Evolutionary conservation across 2,113 vertebrate genomes (phyloP).

Genomic region (Chascanopsetta lugubris): DNA sequence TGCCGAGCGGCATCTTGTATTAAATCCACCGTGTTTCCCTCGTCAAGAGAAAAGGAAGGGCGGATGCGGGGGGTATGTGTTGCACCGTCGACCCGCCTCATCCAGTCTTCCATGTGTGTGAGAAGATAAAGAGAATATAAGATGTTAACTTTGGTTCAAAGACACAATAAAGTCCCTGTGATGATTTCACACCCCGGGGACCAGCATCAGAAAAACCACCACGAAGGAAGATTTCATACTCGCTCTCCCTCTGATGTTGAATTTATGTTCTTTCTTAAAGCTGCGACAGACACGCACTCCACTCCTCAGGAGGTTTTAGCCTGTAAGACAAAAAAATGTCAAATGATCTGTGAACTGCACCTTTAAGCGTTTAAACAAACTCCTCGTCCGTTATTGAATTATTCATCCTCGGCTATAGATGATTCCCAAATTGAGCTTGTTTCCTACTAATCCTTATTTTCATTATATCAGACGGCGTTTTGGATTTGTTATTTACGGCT

Average conservation of each 20-base stretch:
- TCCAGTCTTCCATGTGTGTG: not conserved
- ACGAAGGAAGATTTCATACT: constrained; percentile 30
- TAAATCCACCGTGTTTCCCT: constrained; percentile 14
- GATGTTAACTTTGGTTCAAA: constrained; percentile 37
- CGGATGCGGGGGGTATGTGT: not conserved
- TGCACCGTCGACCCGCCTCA: not conserved
- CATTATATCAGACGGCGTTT: not conserved
- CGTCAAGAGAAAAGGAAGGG: not conserved
- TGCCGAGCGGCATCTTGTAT: not conserved
- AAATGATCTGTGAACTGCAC: not conserved
- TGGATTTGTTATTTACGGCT: constrained; percentile 1
- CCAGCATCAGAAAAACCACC: constrained; percentile 20
- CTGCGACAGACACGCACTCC: not conserved
- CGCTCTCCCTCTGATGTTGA: constrained; percentile 33
- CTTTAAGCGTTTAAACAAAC: not conserved
- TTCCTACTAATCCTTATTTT: constrained; percentile 9
- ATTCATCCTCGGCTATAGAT: constrained; percentile 3
- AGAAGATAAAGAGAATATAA: constrained; percentile 26
- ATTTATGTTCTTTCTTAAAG: constrained; percentile 43
- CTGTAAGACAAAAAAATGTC: too few species aligned
- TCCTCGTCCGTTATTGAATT: constrained; percentile 17
- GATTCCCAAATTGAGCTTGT: constrained; percentile 12
- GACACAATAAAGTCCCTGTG: constrained; percentile 28
- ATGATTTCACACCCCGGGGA: constrained; percentile 38
- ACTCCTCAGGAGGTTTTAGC: constrained; percentile 4